Evolutionary conservation across 2,888 invertebrate genomes (phyloP), one percentile per base, ranked within the genome.

Genomic region (Boloria euphrosyne): DNA sequence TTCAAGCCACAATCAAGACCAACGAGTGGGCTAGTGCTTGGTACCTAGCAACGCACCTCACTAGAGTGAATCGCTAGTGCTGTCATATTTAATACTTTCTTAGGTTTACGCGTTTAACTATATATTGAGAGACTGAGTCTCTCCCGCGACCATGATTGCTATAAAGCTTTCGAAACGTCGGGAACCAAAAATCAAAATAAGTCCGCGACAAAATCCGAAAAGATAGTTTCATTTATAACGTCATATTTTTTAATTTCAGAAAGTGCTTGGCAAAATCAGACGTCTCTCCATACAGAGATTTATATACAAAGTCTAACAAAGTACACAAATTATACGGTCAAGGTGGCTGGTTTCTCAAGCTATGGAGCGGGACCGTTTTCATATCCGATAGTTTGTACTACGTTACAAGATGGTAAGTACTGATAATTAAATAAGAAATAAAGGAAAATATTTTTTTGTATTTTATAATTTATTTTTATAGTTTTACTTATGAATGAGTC

Each of bases 251-350:
- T 18, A 17, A 27, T 80, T 82, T 50, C 78, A 93, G 92, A 92
- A 58, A 85, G 85, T 0, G 78, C 82, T 0, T 91, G 92, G 89
- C 84, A 86, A 65, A 93, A 93, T 68, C 85, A 87, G 68, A 93
- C 93, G 0, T 95, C 96, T 0, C 93, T 95, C 0, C 96, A 95
- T 82, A 93, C 95, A 31, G 96, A 96, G 78, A 94, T 96, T 1
- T 96, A 96, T 81, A 86, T 97, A 31, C 96, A 96, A 81, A 94
- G 94, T 0, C 87, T 98, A 53, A 93, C 95, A 77, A 97, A 97
- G 79, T 97, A 94, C 79, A 96, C 97, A 14, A 98, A 98, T 90
- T 98, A 98, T 83, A 97, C 97, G 2, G 93, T 98, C 57, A 95
- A 96, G 79, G 96, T 97, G 0, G 91, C 96, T 76, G 97, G 97